Evolutionary conservation across 2,888 invertebrate genomes (phyloP), one percentile per base, ranked within the genome.

Genomic region (Agriotes lineatus): DNA sequence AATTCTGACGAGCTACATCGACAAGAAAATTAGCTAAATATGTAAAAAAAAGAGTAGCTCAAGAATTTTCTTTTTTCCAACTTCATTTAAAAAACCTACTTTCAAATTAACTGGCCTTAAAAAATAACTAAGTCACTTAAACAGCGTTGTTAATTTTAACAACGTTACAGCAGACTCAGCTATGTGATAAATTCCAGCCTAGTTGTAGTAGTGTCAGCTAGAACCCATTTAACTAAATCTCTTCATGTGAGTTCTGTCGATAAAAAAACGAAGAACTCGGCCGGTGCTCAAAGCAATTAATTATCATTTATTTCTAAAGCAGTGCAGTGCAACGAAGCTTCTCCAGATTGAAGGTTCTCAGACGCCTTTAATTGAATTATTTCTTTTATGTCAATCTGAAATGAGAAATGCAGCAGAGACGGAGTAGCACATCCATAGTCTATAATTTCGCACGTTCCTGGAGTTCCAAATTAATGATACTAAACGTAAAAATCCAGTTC

Each of bases 401-500:
- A 63, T 63, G 54, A 63, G 63, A 63, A 63, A 63, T 63, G 54
- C 63, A 63, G 42, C 54, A 35, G 37, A 64, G 64, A 64, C 57
- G 48, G 35, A 56, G 57, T 56, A 56, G 44, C 64, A 42, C 58
- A 16, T 58, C 52, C 52, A 45, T 58, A 63, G 52, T 67, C 60
- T 72, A 67, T 72, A 70, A 70, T 70, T 70, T 69, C 63, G 69
- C 72, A 72, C 72, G 72, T 69, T 72, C 72, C 58, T 54, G 52
- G 54, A 64, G 72, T 67, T 56, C 65, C 72, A 72, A 63, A 62
- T 69, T 72, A 72, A 70, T 70, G 69, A 70, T 61, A 67, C 67
- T 39, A 67, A 69, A 70, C 64, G 69, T 72, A 72, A 72, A 73
- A 73, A 72, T 73, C 70, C 72, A 67, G 70, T 69, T 67, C 61